Percentiles rank a stretch among this genome's conserved stretches.
phyloP scores from a whole-genome alignment of 92 coral and sea anemone species.

The Epizoanthus illoricatus region DNA sequence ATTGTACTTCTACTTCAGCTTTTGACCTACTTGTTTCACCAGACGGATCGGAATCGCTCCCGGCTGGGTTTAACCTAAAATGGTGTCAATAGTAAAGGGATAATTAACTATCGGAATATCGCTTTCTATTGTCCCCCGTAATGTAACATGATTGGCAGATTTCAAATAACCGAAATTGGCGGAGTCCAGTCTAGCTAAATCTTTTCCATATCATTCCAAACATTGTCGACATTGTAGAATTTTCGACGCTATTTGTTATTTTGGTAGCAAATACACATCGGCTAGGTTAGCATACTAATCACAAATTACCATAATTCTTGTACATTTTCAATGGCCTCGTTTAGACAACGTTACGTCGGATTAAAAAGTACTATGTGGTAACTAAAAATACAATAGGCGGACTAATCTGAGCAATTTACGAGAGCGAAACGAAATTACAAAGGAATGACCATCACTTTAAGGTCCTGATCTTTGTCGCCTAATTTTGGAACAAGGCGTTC shows the following conservation, averaged over 20 bases:
- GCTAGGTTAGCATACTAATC: neutral
- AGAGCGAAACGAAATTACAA: neutral
- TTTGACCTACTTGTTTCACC: slow-evolving; percentile 36
- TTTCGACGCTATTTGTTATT: slow-evolving; percentile 7
- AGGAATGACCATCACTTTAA: neutral
- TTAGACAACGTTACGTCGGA: neutral
- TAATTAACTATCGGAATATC: slow-evolving; percentile 34
- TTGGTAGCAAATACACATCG: neutral
- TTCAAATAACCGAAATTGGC: slow-evolving; percentile 9
- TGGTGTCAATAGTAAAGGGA: slow-evolving; percentile 38
- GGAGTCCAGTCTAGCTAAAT: neutral
- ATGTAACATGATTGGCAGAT: slow-evolving; percentile 29
- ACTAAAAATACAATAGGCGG: slow-evolving; percentile 3
- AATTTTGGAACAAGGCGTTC: slow-evolving; percentile 29
- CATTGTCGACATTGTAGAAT: neutral
- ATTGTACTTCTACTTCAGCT: slow-evolving; percentile 7
- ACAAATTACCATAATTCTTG: neutral
- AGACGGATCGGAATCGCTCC: slow-evolving; percentile 36
- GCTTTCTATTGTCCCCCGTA: slow-evolving; percentile 29
- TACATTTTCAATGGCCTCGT: neutral
- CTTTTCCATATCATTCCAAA: neutral
- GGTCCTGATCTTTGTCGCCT: slow-evolving; percentile 1
- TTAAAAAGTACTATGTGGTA: neutral
- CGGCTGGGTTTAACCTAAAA: slow-evolving; percentile 46
- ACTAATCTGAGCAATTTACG: slow-evolving; percentile 1